These are phyloP conservation scores for Cassiopea andromeda DNA, from an alignment of 30 jellyfish, hydroid and myxozoan genomes.

Conservation along the genomic window DNA sequence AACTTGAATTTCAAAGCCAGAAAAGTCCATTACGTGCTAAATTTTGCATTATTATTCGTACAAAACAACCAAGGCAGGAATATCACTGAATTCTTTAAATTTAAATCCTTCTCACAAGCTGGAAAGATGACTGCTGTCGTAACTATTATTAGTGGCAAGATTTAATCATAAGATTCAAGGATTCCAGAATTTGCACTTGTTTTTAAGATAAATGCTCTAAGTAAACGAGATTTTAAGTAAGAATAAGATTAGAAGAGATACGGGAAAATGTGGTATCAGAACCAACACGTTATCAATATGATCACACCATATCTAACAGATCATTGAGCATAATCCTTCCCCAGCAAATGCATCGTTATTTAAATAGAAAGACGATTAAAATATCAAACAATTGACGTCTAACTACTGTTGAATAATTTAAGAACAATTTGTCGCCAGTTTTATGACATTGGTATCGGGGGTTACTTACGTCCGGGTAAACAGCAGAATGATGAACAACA, in stretches of 20 bases:
- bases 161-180: not conserved
- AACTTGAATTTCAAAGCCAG: no score
- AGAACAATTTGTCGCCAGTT: constrained; percentile 68
- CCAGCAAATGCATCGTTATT: constrained; percentile 36
- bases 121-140: not conserved
- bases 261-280: constrained; percentile 57
- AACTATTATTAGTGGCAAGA: not conserved
- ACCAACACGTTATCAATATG: constrained; percentile 24
- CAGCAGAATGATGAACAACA: not conserved
- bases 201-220: not conserved
- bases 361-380: constrained; percentile 47
- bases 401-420: constrained; percentile 47
- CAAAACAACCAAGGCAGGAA: no score
- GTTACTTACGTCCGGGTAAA: not conserved
- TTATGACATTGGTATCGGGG: not conserved
- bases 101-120: not conserved
- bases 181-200: not conserved
- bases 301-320: constrained; percentile 54
- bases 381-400: constrained; percentile 18
- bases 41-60: no score
- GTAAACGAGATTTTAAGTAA: not conserved
- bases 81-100: not conserved
- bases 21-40: no score
- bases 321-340: constrained; percentile 35
- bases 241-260: constrained; percentile 29